Evolutionary conservation across 1,140 invertebrate species (phyloP), one percentile per base, ranked within the genome.

Genomic region (Bombus impatiens): DNA sequence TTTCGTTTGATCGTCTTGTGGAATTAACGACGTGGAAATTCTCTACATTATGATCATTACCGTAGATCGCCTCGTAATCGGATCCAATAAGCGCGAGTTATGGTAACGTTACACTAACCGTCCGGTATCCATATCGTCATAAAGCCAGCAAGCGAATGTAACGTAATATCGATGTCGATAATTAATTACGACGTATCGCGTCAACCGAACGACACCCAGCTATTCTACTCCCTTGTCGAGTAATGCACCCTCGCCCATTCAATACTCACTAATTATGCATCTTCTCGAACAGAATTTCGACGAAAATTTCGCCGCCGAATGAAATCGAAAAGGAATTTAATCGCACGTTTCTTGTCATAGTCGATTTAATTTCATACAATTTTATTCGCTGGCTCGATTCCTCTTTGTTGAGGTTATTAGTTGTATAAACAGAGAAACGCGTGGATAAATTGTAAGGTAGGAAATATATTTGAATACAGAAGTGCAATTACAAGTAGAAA

Each of bases 71-170:
- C 25, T 8, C 13, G 67, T 70, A 70, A 80, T 80, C 65, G 32
- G 42, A 44, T 9, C 15, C 78, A 70, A 37, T 80, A 80, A 53
- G 78, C 65, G 13, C 44, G 78, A 70, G 78, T 68, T 78, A 78
- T 42, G 76, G 28, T 40, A 67, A 78, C 57, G 37, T 59, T 77
- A 59, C 53, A 28, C 53, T n/a, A 59, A 40, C 75, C 53, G 18
- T 18, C 47, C 25, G 47, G 37, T 78, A 65, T 65, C 76, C 2
- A 5, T 65, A 42, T 65, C 28, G n/a, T 28, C 28, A 12, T 67
- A 32, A 42, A 62, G 57, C 37, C 37, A n/a, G 37, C 37, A 13
- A 22, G 37, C 9, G 59, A 78, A 40, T 37, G 18, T 42, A 65
- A 65, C 37, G 40, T 32, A 42, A 78, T 22, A 57, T 62, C 53